These are phyloP conservation scores for Autographa gamma DNA, from an alignment of 2,888 invertebrate genomes.

Conservation along the genomic window DNA sequence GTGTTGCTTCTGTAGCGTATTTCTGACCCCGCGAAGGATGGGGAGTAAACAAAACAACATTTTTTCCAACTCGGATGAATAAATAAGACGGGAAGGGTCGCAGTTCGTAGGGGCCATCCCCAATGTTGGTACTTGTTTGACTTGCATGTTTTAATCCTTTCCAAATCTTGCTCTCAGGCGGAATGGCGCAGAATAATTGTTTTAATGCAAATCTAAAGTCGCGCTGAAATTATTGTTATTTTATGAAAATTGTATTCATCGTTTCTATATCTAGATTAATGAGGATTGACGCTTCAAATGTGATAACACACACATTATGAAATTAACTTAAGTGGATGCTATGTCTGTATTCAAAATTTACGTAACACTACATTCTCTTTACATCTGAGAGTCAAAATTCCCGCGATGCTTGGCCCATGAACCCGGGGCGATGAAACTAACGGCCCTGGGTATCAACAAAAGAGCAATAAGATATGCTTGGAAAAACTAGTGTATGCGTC, in stretches of 20 bases:
- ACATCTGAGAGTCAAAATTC: constrained; percentile 51
- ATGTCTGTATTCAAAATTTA: constrained; percentile 7
- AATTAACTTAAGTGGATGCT: background rate
- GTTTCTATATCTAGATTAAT: background rate
- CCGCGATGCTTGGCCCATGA: constrained; percentile 66
- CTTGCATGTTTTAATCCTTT: constrained; percentile 89
- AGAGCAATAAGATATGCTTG: constrained; percentile 89
- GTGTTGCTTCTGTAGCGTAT: constrained; percentile 73
- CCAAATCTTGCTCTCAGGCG: constrained; percentile 76
- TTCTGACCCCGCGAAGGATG: constrained; percentile 71
- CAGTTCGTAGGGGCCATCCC: constrained; percentile 76
- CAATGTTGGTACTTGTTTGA: constrained; percentile 82
- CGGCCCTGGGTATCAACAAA: constrained; percentile 87
- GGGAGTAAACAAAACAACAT: constrained; percentile 87
- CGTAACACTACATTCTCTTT: constrained; percentile 18
- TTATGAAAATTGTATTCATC: constrained; percentile 45
- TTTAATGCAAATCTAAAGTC: constrained; percentile 56
- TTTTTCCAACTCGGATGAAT: constrained; percentile 86
- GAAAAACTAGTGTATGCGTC: constrained; percentile 87
- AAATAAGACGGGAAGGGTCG: constrained; percentile 86
- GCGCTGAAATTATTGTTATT: constrained; percentile 42
- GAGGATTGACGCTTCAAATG: background rate
- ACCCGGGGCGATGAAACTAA: constrained; percentile 88
- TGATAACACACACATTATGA: background rate
- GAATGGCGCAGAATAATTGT: constrained; percentile 62